Percentiles rank a stretch among this genome's conserved stretches.
phyloP scores from a whole-genome alignment of 2,888 invertebrate species.

The Clivina fossor region DNA sequence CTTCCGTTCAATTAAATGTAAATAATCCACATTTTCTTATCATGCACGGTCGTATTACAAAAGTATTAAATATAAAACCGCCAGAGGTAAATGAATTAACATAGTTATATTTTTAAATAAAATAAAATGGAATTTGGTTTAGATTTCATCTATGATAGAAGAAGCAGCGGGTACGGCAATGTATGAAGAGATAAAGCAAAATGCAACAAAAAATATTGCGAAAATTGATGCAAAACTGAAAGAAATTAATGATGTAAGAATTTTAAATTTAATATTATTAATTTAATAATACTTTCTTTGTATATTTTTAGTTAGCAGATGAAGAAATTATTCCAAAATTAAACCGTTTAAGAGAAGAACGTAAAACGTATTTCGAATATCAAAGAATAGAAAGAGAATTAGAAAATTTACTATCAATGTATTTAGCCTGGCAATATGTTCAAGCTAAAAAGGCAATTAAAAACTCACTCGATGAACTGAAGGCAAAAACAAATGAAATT shows the following conservation, averaged over 20 bases:
- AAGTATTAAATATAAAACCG: constrained; percentile 99
- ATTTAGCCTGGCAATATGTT: constrained; percentile 70
- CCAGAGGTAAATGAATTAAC: constrained; percentile 71
- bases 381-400: constrained; percentile 83
- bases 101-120: constrained; percentile 7
- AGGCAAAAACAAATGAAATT: constrained; percentile 40
- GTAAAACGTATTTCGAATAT: constrained; percentile 82
- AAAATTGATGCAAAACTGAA: constrained; percentile 89
- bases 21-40: constrained; percentile 99
- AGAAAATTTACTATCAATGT: constrained; percentile 75
- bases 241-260: constrained; percentile 79
- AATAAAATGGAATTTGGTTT: constrained; percentile 30
- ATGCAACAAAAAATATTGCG: constrained; percentile 82
- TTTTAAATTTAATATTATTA: too few relatives aligned
- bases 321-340: constrained; percentile 93
- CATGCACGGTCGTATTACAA: constrained; percentile 99
- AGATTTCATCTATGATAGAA: constrained; percentile 96
- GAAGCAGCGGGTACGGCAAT: constrained; percentile 97
- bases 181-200: constrained; percentile 92
- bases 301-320: constrained; percentile 59
- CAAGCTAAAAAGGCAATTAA: constrained; percentile 39
- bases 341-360: constrained; percentile 80
- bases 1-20: constrained; percentile 95
- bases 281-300: constrained; percentile 3
- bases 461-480: constrained; percentile 44